Conservation (phyloP, 2,888 invertebrate species). For the Pachydiplax longipennis region DNA sequence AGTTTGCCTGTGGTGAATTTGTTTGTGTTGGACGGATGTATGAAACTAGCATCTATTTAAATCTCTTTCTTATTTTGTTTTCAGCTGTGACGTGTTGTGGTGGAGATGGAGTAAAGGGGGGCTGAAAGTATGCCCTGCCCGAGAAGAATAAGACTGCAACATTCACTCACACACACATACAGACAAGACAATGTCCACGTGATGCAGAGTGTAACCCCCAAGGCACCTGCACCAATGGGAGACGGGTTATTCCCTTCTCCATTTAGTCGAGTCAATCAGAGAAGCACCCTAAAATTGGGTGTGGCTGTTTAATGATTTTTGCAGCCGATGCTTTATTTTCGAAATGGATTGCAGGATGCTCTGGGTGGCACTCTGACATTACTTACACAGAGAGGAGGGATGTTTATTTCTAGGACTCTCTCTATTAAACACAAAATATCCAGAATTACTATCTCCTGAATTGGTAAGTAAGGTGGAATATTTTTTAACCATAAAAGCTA, state of each 20-base stretch:
- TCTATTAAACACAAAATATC: conserved; percentile 40
- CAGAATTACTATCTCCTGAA: conserved; percentile 44
- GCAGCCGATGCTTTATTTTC: background rate
- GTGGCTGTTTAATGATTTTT: background rate
- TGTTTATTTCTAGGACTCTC: conserved; percentile 42
- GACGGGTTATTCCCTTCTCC: background rate
- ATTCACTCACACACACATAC: conserved; percentile 4
- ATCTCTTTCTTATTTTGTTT: conserved; percentile 39
- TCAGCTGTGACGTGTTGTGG: conserved; percentile 44
- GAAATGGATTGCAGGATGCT: background rate
- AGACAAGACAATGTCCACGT: conserved; percentile 14
- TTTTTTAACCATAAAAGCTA: conserved; percentile 39
- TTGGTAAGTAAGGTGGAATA: conserved; percentile 41
- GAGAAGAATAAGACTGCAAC: conserved; percentile 34
- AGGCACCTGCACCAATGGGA: background rate
- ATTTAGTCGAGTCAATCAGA: background rate
- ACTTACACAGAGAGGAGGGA: conserved; percentile 37
- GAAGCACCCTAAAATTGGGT: background rate
- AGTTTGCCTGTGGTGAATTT: conserved; percentile 44
- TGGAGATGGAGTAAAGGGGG: conserved; percentile 32
- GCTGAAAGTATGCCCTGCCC: conserved; percentile 17
- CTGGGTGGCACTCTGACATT: conserved; percentile 25
- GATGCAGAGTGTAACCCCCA: conserved; percentile 15
- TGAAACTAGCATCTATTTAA: conserved; percentile 29
- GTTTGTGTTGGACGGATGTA: conserved; percentile 34